Conservation (phyloP, 2,888 invertebrate species). For the Drosophila bunnanda region DNA sequence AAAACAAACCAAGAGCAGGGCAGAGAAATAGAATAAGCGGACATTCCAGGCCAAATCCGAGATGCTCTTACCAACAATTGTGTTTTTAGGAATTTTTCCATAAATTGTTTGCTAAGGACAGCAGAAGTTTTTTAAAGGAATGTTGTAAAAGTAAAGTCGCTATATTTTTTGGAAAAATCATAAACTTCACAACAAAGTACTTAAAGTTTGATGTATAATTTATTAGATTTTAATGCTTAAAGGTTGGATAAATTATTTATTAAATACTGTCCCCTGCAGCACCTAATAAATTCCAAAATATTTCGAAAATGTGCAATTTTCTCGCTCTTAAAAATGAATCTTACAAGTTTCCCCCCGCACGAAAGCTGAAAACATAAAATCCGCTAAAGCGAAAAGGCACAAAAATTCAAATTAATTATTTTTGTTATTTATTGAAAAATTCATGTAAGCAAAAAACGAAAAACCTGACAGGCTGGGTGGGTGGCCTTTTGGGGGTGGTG, state of each 20-base stretch:
- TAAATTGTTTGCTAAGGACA: background rate
- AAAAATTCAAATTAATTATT: constrained; percentile 18
- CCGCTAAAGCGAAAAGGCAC: constrained; percentile 2
- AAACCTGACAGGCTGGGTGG: background rate
- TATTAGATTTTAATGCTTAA: background rate
- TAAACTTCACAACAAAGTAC: no score
- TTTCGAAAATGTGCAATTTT: background rate
- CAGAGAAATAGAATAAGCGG: background rate
- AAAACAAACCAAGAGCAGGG: no score
- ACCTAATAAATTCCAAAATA: constrained; percentile 1
- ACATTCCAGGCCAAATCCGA: constrained; percentile 10
- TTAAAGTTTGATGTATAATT: background rate
- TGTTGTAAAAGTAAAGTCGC: background rate
- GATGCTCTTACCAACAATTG: constrained; percentile 19
- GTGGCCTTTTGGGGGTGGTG: constrained; percentile 3
- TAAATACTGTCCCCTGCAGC: background rate
- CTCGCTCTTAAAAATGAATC: background rate
- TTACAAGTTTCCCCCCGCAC: background rate
- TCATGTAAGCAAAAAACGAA: constrained; percentile 37
- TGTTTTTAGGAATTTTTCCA: background rate
- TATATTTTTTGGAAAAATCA: no score
- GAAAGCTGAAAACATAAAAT: background rate
- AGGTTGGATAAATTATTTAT: background rate
- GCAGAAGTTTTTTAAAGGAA: background rate
- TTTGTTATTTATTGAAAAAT: constrained; percentile 53